A percentile compares a stretch with the other conserved stretches of the same genome.
These are phyloP conservation scores for Eumaeus atala DNA, from an alignment of 1,140 invertebrate genomes.

Conservation along the genomic window DNA sequence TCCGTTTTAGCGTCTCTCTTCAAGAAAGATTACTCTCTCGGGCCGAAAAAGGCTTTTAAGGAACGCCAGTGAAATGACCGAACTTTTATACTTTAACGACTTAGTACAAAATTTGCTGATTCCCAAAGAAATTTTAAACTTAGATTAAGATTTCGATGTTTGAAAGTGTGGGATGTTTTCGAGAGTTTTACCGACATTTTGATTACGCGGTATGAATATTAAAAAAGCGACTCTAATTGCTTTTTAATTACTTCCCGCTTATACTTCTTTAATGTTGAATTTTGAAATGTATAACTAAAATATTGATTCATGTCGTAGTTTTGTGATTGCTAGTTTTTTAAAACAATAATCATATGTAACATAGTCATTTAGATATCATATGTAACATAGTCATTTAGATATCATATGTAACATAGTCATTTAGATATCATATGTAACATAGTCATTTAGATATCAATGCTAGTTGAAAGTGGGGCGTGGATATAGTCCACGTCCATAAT, in stretches of 20 bases:
- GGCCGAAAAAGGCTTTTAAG: conserved; percentile 73
- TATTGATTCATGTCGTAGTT: too few relatives aligned
- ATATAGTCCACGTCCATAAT: too few relatives aligned
- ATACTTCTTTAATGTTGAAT: neutral
- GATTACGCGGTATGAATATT: conserved; percentile 61
- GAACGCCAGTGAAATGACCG: conserved; percentile 70
- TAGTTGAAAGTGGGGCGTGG: too few relatives aligned
- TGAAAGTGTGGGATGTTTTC: conserved; percentile 63
- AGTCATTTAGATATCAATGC: too few relatives aligned
- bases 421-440: too few relatives aligned
- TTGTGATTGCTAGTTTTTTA: too few relatives aligned
- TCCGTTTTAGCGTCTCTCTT: conserved; percentile 71
- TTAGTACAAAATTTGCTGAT: conserved; percentile 74
- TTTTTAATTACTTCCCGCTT: conserved; percentile 62
- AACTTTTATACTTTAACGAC: conserved; percentile 74
- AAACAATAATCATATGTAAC: too few relatives aligned
- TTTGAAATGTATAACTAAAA: conserved; percentile 12
- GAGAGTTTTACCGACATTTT: conserved; percentile 49
- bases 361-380: too few relatives aligned
- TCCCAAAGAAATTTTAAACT: conserved; percentile 72
- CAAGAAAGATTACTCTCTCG: conserved; percentile 73
- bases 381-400: too few relatives aligned
- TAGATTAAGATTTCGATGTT: conserved; percentile 73
- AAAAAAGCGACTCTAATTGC: conserved; percentile 61
- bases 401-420: too few relatives aligned